These are phyloP conservation scores for Drosophila fulvimacula DNA, from an alignment of 2,888 invertebrate genomes.

Conservation along the genomic window DNA sequence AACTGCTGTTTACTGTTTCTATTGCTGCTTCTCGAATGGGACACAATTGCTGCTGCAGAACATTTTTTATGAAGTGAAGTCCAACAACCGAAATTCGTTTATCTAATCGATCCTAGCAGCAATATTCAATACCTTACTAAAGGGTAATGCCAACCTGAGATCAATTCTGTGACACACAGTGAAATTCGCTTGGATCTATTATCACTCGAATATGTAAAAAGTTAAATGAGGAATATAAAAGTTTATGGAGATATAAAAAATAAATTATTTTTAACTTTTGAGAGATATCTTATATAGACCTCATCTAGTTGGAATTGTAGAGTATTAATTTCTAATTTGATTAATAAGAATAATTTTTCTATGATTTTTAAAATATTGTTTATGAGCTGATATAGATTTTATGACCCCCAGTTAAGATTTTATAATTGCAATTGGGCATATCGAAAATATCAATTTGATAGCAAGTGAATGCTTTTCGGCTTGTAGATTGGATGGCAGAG, in stretches of 20 bases:
- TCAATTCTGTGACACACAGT: not conserved
- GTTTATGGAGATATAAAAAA: not conserved
- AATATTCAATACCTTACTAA: not conserved
- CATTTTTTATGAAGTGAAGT: constrained; percentile 31
- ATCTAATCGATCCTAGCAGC: constrained; percentile 41
- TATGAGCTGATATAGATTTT: constrained; percentile 1
- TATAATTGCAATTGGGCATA: not conserved
- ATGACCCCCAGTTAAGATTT: not conserved
- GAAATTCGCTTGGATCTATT: no score
- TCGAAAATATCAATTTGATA: constrained; percentile 11
- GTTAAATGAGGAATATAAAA: not conserved
- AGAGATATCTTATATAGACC: not conserved
- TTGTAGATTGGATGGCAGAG: constrained; percentile 4
- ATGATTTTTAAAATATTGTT: constrained; percentile 1
- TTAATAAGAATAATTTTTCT: not conserved
- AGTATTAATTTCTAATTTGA: not conserved
- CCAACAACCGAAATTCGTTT: constrained; percentile 10
- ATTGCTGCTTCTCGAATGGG: constrained; percentile 28
- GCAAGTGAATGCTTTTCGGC: constrained; percentile 2
- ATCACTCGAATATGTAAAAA: not conserved
- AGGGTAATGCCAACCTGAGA: not conserved
- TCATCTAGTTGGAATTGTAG: not conserved
- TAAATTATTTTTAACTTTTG: not conserved
- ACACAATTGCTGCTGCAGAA: constrained; percentile 7
- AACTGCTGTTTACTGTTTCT: not conserved